phyloP scores from a whole-genome alignment of 2,888 invertebrate genomes.

The Lamellibrachia columna region DNA sequence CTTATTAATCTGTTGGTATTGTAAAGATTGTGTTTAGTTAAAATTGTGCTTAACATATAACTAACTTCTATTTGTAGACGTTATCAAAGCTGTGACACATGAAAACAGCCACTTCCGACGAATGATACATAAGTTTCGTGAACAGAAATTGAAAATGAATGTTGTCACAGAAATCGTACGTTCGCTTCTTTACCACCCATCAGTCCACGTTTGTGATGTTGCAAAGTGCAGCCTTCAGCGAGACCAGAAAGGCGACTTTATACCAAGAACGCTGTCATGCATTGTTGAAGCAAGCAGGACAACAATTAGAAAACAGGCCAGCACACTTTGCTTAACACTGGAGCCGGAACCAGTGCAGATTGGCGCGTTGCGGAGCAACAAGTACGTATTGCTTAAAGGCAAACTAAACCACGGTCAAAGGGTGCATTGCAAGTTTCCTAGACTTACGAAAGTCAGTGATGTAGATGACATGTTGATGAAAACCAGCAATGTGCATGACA shows the following conservation, averaged over 20 bases:
- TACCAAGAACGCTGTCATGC: not conserved
- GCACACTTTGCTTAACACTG: not conserved
- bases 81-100: not conserved
- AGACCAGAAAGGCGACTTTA: not conserved
- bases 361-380: not conserved
- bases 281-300: slow-evolving; percentile 4
- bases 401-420: not conserved
- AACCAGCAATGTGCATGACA: not conserved
- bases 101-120: not conserved
- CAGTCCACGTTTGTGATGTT: not conserved
- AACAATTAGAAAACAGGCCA: not conserved
- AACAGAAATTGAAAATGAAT: not conserved
- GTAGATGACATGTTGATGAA: not conserved
- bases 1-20: not conserved
- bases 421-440: slow-evolving; percentile 9
- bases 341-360: not conserved
- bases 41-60: not conserved
- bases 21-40: not conserved
- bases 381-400: not conserved
- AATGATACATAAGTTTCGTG: not conserved
- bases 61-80: not conserved
- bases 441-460: not conserved
- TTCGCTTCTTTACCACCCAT: not conserved
- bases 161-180: not conserved
- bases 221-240: not conserved